Base-by-base conservation (phyloP, 2,797 vertebrate genomes). In the Aulostomus chinensis region DNA sequence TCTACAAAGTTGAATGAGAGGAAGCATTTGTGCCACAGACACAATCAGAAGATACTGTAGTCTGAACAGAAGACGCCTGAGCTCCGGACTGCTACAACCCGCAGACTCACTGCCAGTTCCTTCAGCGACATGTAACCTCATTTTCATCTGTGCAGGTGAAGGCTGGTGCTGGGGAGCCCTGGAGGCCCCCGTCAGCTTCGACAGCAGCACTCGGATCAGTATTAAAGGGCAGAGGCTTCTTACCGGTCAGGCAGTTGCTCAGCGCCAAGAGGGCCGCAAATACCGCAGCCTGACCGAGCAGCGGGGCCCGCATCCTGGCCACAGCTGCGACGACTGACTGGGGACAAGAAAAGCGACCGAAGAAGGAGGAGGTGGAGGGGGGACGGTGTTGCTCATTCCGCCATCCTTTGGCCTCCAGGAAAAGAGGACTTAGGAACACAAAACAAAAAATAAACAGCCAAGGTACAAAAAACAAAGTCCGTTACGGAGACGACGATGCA, bases 351-450 rank as follows among this genome's bases (percentile, higher is more conserved):
- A 41, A 58, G 29, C 38, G 35, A 34, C 4, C 13, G 31, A 9
- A 18, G 52, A n/a, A 41, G 40, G n/a, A 28, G 14, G 21, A 45
- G 36, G 24, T 33, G 12, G 20, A 49, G 30, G 58, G 48, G 33
- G 34, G 56, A 62, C 65, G 69, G 58, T 52, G 40, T 59, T 56
- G 74, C 35, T 75, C 89, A 91, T 86, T 67, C 83, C 88, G 73
- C 81, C 83, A 76, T 81, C 45, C 57, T 61, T 24, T 63, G 63
- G 42, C 48, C 26, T 34, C 49, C 45, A 21, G 25, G 41, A 39
- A 26, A 36, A 36, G 40, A 55, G 41, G 43, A 45, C 25, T 42
- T 12, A 16, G 15, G 4, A n/a, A 1, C 18, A 31, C 5, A 5
- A 1, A 4, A 12, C 3, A 0, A 32, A 14, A 25, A 40, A 25